Percentiles rank a stretch among this genome's conserved stretches.
Evolutionary conservation across 1,140 invertebrate genomes (phyloP).

Genomic region (Tribolium madens): DNA sequence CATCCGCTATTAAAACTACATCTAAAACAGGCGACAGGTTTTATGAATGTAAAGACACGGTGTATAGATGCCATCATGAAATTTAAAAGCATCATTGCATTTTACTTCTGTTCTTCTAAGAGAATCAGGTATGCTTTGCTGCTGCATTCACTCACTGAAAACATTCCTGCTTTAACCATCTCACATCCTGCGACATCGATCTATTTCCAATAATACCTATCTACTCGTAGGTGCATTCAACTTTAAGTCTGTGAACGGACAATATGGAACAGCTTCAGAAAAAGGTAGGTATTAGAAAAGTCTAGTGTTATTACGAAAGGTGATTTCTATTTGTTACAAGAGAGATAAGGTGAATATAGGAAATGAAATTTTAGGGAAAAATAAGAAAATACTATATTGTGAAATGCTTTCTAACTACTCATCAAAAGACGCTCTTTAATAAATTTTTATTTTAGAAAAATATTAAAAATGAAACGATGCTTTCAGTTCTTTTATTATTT

Average conservation of each 20-base stretch:
- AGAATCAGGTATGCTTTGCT: constrained; percentile 16
- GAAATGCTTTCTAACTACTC: not conserved
- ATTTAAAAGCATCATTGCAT: constrained; percentile 1
- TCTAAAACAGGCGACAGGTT: constrained; percentile 2
- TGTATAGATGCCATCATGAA: constrained; percentile 7
- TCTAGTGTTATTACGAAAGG: constrained; percentile 10
- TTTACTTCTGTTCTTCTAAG: not conserved
- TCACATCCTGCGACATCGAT: constrained; percentile 23
- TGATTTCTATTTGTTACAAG: not conserved
- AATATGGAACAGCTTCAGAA: not conserved
- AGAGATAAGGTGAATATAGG: not conserved
- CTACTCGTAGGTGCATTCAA: constrained; percentile 25
- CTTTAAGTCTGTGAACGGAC: not conserved
- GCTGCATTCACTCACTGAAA: constrained; percentile 15
- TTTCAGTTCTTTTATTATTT: not conserved
- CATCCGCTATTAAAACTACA: constrained; percentile 8
- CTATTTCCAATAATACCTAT: constrained; percentile 36
- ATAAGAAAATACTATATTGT: not conserved
- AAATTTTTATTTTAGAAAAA: not conserved
- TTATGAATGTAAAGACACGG: constrained; percentile 22
- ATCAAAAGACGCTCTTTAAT: not conserved
- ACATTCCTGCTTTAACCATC: constrained; percentile 4
- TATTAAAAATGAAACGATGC: not conserved
- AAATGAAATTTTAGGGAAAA: constrained; percentile 12
- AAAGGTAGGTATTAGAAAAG: not conserved